Evolutionary conservation across 2,888 invertebrate genomes (phyloP), one percentile per base, ranked within the genome.

Genomic region (Atethmia centrago): DNA sequence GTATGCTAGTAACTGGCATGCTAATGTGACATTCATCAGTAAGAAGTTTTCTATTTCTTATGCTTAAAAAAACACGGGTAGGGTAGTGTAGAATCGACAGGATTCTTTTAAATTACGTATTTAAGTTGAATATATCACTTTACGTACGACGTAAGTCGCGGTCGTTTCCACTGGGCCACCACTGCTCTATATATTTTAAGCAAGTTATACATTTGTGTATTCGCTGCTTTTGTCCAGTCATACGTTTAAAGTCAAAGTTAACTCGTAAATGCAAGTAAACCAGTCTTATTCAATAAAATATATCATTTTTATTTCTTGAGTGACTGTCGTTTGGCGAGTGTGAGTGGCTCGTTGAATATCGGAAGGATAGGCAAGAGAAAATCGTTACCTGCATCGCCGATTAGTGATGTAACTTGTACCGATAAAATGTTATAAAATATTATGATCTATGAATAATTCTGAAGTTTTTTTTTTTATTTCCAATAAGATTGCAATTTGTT

Each of bases 341-440:
- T 82, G 83, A 87, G 87, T 84, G 74, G 86, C 82, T 87, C 78
- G 83, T 85, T 84, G 88, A 86, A 86, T 87, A 89, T 88, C 74
- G 87, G 77, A 83, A 72, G 85, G 82, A 76, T 83, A 59, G 75
- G 73, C 66, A 55, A 74, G 73, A 74, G 79, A 87, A 85, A 87
- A 75, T 87, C 85, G 84, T 87, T 88, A 87, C 87, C 87, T 87
- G 85, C 74, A 42, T 62, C 74, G 58, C 64, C 58, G 53, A 49
- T 21, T 80, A 84, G 83, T 58, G 82, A 73, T 81, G 85, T 56
- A 47, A 42, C 19, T 0, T 14, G 2, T 25, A 45, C 61, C 62
- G 49, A 80, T 49, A 14, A 16, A 12, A 31, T 40, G 3, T 28
- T 56, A 8, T 66, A 49, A 45, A 61, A 70, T 40, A 7, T 31